Conservation (phyloP, 2,888 invertebrate species). For the Drosophila monieri region DNA sequence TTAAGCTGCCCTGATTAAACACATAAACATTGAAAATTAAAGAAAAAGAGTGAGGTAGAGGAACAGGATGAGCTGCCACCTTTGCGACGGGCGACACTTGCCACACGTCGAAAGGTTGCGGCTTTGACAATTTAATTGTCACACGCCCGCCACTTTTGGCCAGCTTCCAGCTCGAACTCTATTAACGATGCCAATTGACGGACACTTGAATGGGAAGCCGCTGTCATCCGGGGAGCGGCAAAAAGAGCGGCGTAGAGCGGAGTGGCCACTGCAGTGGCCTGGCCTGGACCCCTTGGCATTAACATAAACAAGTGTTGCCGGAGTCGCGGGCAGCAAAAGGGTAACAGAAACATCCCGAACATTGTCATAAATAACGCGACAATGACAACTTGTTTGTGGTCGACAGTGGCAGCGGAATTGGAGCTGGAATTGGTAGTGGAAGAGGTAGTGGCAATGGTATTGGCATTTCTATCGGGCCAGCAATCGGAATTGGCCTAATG, state of each 20-base stretch:
- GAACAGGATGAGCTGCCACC: slow-evolving; percentile 21
- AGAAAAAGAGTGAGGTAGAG: slow-evolving; percentile 1
- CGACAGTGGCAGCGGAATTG: slow-evolving; percentile 34
- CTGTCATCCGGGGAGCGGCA: slow-evolving; percentile 57
- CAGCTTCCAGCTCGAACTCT: slow-evolving; percentile 64
- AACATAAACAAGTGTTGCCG: slow-evolving; percentile 70
- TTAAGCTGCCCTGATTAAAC: too few species aligned
- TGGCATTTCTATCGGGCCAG: slow-evolving; percentile 12
- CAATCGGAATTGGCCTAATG: slow-evolving; percentile 60
- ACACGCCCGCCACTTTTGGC: slow-evolving; percentile 80
- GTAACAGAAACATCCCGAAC: slow-evolving; percentile 73
- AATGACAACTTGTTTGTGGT: slow-evolving; percentile 72
- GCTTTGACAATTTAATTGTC: slow-evolving; percentile 81
- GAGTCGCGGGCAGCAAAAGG: slow-evolving; percentile 37
- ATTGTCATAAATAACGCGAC: slow-evolving; percentile 79
- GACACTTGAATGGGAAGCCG: slow-evolving; percentile 74
- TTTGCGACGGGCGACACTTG: slow-evolving; percentile 58
- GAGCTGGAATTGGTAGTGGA: slow-evolving; percentile 28
- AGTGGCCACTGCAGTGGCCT: slow-evolving; percentile 5
- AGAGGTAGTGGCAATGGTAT: slow-evolving; percentile 3
- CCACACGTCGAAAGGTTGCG: slow-evolving; percentile 71
- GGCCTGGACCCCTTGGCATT: slow-evolving; percentile 52
- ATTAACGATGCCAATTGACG: slow-evolving; percentile 77
- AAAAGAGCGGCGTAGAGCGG: slow-evolving; percentile 9
- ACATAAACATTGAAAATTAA: not conserved